Evolutionary conservation across 2,113 vertebrate genomes (phyloP), one percentile per base, ranked within the genome.

Genomic region (Hemibagrus wyckioides): DNA sequence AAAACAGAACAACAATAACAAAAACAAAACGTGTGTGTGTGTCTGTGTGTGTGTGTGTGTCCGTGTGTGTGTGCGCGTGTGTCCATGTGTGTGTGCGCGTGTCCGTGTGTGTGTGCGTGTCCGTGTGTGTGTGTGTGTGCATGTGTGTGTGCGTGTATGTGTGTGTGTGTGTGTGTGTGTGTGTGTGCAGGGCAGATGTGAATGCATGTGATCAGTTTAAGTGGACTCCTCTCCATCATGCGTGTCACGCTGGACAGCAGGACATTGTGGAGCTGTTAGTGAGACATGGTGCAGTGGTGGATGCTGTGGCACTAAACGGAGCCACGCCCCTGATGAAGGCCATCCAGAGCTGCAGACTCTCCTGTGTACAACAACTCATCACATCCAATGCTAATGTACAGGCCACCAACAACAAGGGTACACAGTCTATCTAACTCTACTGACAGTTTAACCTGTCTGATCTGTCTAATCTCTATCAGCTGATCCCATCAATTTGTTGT

Each of bases 191-290:
- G 91, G 97, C 97, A n/a, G 92, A 95, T 0, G 94, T 97, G 63
- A 97, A 97, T 0, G 89, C 94, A 25, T 93, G 92, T 52, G 97
- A 97, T 89, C 97, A 97, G 91, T 96, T 97, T 91, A 85, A 94
- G 87, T 97, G 96, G 97, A 97, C 96, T 10, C 95, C 97, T 0
- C 95, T 97, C 57, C 97, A 97, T 61, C 96, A 97, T 0, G 97
- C 97, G 0, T 97, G 96, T 92, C 95, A 96, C 10, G 93, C 95
- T 0, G 97, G 97, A 21, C 95, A 97, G 86, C 91, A 94, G 17
- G 95, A 95, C 52, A 92, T 96, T 23, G 93, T 92, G 10, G 92
- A 96, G 33, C 90, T 96, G 85, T 91, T 97, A 0, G 84, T 97
- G 52, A 90, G 94, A 73, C 88, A 92, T 10, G 96, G 97, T 79